Evolutionary conservation across 2,113 vertebrate genomes (phyloP).

Genomic region (Copsychus sechellarum): DNA sequence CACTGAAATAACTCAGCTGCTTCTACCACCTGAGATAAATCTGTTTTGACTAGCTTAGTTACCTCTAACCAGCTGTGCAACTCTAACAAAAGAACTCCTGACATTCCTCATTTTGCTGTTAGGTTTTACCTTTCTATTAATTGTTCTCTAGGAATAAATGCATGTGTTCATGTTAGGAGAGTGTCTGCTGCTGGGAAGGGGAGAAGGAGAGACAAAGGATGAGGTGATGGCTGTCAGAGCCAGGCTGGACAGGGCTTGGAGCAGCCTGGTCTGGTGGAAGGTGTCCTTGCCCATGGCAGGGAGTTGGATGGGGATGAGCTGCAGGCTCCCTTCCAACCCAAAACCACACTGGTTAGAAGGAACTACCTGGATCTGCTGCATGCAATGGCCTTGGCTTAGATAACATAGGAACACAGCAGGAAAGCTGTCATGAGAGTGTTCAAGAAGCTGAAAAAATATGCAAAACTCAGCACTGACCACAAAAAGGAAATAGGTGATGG

Average conservation of each 20-base stretch:
- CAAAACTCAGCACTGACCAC: background rate
- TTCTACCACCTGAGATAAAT: background rate
- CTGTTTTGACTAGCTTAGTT: background rate
- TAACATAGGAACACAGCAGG: background rate
- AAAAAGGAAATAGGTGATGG: background rate
- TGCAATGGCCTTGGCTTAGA: background rate
- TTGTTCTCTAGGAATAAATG: background rate
- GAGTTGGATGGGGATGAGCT: background rate
- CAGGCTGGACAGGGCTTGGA: background rate
- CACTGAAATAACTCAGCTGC: background rate
- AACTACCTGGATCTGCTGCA: background rate
- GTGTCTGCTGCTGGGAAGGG: background rate
- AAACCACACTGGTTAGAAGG: too few relatives aligned
- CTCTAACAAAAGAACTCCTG: background rate
- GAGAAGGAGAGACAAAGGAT: background rate
- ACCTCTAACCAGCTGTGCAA: background rate
- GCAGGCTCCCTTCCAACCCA: background rate
- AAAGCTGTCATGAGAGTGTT: background rate
- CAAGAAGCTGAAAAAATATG: background rate
- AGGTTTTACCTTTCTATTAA: background rate
- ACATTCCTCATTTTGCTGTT: background rate
- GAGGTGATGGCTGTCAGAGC: background rate
- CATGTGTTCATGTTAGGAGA: rapidly evolving
- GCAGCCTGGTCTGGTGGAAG: background rate
- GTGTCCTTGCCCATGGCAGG: too few relatives aligned